Evolutionary conservation across 1,140 invertebrate genomes (phyloP).

Genomic region (Branchinecta lindahli): DNA sequence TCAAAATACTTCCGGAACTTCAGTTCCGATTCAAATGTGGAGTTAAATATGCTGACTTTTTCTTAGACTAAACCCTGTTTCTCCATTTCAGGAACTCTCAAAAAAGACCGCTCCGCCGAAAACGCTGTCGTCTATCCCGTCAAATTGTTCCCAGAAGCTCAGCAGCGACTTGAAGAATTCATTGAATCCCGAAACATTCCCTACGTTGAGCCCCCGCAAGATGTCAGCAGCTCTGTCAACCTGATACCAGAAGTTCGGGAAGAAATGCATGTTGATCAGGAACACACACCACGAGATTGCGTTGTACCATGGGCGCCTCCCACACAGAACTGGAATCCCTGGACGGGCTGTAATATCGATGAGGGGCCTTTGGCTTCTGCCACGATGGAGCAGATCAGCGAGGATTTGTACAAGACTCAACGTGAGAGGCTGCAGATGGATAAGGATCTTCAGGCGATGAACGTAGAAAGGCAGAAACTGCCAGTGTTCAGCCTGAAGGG

Average conservation of each 20-base stretch:
- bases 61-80: not conserved
- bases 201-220: conserved; percentile 30
- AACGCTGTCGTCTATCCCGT: conserved; percentile 65
- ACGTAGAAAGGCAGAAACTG: conserved; percentile 48
- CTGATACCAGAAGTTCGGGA: conserved; percentile 24
- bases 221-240: not conserved
- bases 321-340: conserved; percentile 88
- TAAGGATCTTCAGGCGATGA: conserved; percentile 40
- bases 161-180: conserved; percentile 44
- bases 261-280: conserved; percentile 33
- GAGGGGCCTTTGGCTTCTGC: conserved; percentile 68
- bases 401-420: conserved; percentile 48
- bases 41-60: no score
- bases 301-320: conserved; percentile 92
- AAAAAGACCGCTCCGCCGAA: conserved; percentile 58
- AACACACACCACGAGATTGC: conserved; percentile 30
- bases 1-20: no score
- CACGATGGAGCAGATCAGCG: conserved; percentile 60
- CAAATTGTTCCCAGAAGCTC: conserved; percentile 48
- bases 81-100: not conserved
- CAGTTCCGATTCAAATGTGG: no score
- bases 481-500: conserved; percentile 57
- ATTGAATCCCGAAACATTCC: conserved; percentile 44
- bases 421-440: conserved; percentile 48
- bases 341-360: conserved; percentile 86